Base-by-base conservation (phyloP, 2,888 invertebrate genomes). In the Trichopoda pennipes region DNA sequence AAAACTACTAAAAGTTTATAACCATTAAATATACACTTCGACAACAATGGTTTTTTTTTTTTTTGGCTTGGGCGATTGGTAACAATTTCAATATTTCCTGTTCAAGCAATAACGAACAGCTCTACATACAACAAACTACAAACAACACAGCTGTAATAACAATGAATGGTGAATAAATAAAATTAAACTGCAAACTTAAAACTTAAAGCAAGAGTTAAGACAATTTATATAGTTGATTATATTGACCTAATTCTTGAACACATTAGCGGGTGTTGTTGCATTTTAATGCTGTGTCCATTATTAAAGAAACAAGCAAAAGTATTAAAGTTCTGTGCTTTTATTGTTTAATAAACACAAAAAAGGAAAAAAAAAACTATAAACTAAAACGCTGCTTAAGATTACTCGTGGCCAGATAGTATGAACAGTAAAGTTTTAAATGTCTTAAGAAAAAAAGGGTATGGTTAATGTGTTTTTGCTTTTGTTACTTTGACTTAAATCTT, bases 191-290 rank as follows among this genome's bases (percentile, higher is more conserved):
- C 35, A 55, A 55, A 63, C 53, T 42, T 47, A 63, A 70, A 53
- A 8, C 42, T 53, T 23, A 38, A 79, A 73, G 53, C 53, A 66
- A 55, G 55, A 78, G 17, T 63, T 78, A 75, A 81, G 42, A 60
- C 79, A 72, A 76, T 77, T 80, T 74, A 77, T 77, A 49, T 83
- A 66, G 80, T 80, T 80, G 83, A 80, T 77, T 86, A 85, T 73
- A 75, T 85, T 84, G 87, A 85, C 86, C 88, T 84, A 87, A 87
- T 88, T 88, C 88, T 88, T 86, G 84, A 85, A 84, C 84, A 80
- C 80, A 84, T 85, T 81, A 84, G 85, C 83, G 84, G 81, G 83
- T 83, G 84, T 84, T 82, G 80, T 64, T 85, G 81, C 78, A 80
- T 77, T 84, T 77, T 68, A 78, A 83, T 80, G 64, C 47, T 66